Conservation (phyloP, 2,797 vertebrate species). For the Brachyrhaphis roseni region DNA sequence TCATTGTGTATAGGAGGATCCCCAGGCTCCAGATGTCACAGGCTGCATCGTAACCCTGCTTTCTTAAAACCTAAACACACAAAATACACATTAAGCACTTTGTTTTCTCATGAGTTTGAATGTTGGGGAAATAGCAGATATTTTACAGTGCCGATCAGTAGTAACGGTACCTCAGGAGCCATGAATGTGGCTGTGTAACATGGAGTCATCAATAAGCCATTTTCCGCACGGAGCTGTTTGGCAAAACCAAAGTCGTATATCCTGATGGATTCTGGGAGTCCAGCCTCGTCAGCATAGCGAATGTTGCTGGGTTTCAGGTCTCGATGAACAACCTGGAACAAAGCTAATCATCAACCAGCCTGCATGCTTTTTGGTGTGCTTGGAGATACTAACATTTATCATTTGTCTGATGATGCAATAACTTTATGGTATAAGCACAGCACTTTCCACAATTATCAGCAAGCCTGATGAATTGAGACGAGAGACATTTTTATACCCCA, state of each 20-base stretch:
- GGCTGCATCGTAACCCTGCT: slow-evolving; percentile 96
- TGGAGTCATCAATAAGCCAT: slow-evolving; percentile 95
- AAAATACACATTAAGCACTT: neutral
- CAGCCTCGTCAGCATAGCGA: slow-evolving; percentile 91
- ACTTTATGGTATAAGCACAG: neutral
- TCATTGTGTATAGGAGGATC: slow-evolving; percentile 94
- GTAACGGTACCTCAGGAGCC: slow-evolving; percentile 88
- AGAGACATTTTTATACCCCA: neutral
- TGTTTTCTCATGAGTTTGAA: neutral
- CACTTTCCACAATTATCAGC: neutral
- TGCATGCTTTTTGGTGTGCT: neutral
- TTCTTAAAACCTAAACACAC: slow-evolving; percentile 87
- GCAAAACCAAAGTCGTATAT: slow-evolving; percentile 96
- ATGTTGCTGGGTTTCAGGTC: slow-evolving; percentile 97
- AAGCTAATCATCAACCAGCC: neutral
- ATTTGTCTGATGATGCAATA: neutral
- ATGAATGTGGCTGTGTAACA: slow-evolving; percentile 98
- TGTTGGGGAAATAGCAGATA: neutral
- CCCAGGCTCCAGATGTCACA: slow-evolving; percentile 98
- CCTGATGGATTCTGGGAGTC: slow-evolving; percentile 90
- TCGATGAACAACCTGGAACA: slow-evolving; percentile 90
- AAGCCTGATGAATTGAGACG: neutral
- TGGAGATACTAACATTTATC: too few relatives aligned
- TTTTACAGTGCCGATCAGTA: neutral
- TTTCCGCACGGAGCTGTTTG: slow-evolving; percentile 95